Evolutionary conservation across 2,888 invertebrate genomes (phyloP).

Genomic region (Perizoma affinitatum): DNA sequence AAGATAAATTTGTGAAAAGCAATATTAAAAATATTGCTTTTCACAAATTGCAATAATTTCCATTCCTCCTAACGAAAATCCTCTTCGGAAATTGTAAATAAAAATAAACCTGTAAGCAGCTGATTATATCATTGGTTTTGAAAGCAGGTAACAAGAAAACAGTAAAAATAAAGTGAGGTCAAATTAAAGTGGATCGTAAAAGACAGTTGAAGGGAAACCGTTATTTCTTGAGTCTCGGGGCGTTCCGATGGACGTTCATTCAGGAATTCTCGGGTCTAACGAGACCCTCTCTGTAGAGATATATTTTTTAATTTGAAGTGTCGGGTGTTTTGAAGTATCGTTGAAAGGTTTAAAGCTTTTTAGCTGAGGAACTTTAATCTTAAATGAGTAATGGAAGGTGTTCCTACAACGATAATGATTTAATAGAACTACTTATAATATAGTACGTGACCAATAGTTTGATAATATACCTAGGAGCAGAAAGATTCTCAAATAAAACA

Average conservation of each 20-base stretch:
- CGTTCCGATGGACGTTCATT: conserved; percentile 19
- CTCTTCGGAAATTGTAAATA: too few species aligned
- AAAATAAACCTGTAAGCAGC: conserved; percentile 15
- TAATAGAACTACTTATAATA: too few species aligned
- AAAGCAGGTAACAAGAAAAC: conserved; percentile 39
- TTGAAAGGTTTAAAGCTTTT: conserved; percentile 6
- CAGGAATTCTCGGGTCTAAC: conserved; percentile 23
- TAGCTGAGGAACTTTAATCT: too few species aligned
- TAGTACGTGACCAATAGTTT: too few species aligned
- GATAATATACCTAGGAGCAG: too few species aligned
- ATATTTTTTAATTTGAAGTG: conserved; percentile 24
- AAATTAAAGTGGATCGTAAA: conserved; percentile 38
- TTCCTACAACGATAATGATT: too few species aligned
- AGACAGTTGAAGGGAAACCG: conserved; percentile 35
- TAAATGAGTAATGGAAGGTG: too few species aligned
- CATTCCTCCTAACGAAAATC: too few species aligned
- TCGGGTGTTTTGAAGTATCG: conserved; percentile 4
- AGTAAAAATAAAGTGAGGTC: conserved; percentile 41
- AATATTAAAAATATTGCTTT: too few species aligned
- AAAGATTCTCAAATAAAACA: too few species aligned
- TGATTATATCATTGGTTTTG: conserved; percentile 38
- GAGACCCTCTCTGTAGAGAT: conserved; percentile 15
- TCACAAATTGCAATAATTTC: too few species aligned
- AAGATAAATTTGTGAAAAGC: too few species aligned
- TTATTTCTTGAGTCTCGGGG: conserved; percentile 29